Percentiles rank a stretch among this genome's conserved stretches.
Conservation (phyloP, 2,888 invertebrate genomes). For the Timandra comae region DNA sequence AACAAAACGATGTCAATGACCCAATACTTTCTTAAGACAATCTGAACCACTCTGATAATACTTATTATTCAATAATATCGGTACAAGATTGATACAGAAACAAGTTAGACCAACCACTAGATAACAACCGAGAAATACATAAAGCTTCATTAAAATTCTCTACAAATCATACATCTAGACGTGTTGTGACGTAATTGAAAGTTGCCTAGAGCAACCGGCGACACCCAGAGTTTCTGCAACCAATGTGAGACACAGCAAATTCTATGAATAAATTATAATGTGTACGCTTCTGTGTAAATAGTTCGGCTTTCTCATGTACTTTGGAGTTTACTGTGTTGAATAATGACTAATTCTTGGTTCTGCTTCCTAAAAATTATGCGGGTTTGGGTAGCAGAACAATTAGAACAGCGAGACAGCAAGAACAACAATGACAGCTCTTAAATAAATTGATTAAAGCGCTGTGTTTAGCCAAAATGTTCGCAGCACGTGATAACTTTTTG, state of each 20-base stretch:
- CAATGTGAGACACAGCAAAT: slow-evolving; percentile 31
- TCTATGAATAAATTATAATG: slow-evolving; percentile 49
- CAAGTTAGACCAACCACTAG: not conserved
- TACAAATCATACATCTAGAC: slow-evolving; percentile 43
- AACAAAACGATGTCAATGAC: too few relatives aligned
- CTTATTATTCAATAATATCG: slow-evolving; percentile 2
- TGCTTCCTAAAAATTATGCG: too few relatives aligned
- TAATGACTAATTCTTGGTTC: too few relatives aligned
- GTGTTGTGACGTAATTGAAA: slow-evolving; percentile 41
- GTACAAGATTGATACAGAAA: not conserved
- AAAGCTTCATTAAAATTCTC: slow-evolving; percentile 43
- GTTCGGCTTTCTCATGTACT: slow-evolving; percentile 26
- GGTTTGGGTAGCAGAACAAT: too few relatives aligned
- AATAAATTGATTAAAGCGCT: too few relatives aligned
- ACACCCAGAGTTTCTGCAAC: slow-evolving; percentile 10
- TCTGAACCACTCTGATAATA: not conserved
- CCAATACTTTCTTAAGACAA: not conserved
- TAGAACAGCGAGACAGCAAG: too few relatives aligned
- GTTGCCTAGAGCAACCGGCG: slow-evolving; percentile 28
- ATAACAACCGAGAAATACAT: slow-evolving; percentile 14
- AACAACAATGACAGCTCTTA: too few relatives aligned
- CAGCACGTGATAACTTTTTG: too few relatives aligned
- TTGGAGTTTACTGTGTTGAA: too few relatives aligned
- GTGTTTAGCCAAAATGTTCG: too few relatives aligned
- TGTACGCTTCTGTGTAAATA: slow-evolving; percentile 31